Conservation (phyloP, 2,888 invertebrate genomes). For the Pachycephus smyrnensis region DNA sequence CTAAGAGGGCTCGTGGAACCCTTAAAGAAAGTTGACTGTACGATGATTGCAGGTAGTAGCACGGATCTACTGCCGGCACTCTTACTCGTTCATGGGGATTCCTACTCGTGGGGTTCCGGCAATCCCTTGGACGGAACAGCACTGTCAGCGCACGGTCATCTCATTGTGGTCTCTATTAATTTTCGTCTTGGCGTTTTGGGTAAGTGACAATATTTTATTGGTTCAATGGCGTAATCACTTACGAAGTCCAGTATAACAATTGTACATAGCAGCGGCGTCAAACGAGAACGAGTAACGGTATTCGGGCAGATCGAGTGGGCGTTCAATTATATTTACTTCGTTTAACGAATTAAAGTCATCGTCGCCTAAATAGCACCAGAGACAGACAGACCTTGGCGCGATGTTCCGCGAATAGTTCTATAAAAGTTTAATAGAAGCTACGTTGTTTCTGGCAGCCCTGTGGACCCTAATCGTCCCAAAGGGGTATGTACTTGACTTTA, state of each 20-base stretch:
- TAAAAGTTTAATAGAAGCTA: not conserved
- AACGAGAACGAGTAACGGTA: not conserved
- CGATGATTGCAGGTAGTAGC: constrained; percentile 67
- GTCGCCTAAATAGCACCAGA: not conserved
- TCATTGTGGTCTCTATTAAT: constrained; percentile 92
- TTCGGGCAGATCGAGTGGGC: not conserved
- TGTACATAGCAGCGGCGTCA: not conserved
- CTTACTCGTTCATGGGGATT: constrained; percentile 93
- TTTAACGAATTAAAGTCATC: not conserved
- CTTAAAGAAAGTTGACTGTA: not conserved
- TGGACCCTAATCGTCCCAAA: not conserved
- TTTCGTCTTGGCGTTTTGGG: constrained; percentile 90
- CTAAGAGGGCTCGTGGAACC: not conserved
- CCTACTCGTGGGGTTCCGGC: constrained; percentile 97
- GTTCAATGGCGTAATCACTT: not conserved
- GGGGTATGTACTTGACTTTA: not conserved
- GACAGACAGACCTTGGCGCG: not conserved
- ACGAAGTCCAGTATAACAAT: not conserved
- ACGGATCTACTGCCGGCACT: constrained; percentile 81
- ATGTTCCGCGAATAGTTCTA: not conserved
- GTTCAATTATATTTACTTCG: not conserved
- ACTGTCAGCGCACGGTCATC: constrained; percentile 89
- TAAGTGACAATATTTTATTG: constrained; percentile 66
- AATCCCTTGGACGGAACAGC: constrained; percentile 98
- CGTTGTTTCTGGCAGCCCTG: not conserved